Evolutionary conservation across 2,113 vertebrate genomes (phyloP).

Genomic region (Grantiella picta): DNA sequence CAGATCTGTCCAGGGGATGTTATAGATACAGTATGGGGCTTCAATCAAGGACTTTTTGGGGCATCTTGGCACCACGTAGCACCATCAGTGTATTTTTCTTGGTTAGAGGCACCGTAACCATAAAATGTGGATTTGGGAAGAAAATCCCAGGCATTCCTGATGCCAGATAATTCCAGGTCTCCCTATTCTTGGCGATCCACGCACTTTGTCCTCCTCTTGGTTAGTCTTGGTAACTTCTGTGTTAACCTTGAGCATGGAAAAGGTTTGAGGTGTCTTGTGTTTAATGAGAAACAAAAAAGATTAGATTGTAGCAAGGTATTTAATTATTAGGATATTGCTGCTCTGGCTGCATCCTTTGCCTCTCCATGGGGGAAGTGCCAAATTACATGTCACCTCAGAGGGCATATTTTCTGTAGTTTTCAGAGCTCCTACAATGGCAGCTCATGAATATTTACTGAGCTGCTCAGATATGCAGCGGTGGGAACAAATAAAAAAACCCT

Average conservation of each 20-base stretch:
- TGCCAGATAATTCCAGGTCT: background rate
- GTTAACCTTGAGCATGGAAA: background rate
- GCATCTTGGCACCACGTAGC: rapidly evolving
- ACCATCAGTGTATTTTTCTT: rapidly evolving
- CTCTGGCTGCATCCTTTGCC: constrained; percentile 2
- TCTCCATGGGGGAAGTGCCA: constrained; percentile 34
- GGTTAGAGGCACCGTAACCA: background rate
- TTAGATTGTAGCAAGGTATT: constrained; percentile 7
- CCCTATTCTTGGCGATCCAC: background rate
- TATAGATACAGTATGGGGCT: background rate
- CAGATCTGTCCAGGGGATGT: background rate
- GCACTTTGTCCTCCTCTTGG: background rate
- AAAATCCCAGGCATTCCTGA: background rate
- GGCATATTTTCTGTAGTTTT: constrained; percentile 46
- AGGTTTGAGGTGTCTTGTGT: constrained; percentile 4
- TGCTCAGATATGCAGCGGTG: constrained; percentile 59
- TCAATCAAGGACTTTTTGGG: background rate
- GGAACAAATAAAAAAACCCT: constrained; percentile 67
- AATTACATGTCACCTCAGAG: constrained; percentile 56
- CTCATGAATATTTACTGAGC: constrained; percentile 74
- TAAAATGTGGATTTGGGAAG: background rate
- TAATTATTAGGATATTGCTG: constrained; percentile 48
- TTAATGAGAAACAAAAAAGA: constrained; percentile 36
- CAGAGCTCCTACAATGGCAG: constrained; percentile 59
- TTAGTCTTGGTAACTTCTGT: background rate